phyloP scores from a whole-genome alignment of 2,888 invertebrate genomes.

The Sarcophaga subvicina region DNA sequence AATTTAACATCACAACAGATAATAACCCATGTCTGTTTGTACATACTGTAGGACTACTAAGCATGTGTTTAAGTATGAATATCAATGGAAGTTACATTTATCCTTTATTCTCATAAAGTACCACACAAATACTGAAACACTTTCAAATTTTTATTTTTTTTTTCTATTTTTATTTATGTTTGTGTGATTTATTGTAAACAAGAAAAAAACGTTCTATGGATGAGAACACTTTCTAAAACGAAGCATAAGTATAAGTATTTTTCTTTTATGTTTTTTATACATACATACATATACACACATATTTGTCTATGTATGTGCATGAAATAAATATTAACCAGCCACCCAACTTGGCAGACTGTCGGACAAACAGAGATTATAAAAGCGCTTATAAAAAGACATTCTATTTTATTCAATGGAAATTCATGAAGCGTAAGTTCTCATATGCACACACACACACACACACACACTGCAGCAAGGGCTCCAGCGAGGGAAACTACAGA shows the following conservation, averaged over 20 bases:
- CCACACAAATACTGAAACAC: no score
- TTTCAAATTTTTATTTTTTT: slow-evolving; percentile 5
- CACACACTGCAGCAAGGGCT: no score
- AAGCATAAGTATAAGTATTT: no score
- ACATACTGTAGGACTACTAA: neutral
- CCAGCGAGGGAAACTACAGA: no score
- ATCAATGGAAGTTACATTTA: slow-evolving; percentile 19
- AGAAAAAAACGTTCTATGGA: neutral
- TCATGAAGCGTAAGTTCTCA: slow-evolving; percentile 21
- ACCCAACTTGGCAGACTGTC: neutral
- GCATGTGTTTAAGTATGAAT: neutral
- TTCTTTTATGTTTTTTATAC: no score
- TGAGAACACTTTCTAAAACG: no score
- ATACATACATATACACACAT: no score
- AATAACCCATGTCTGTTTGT: slow-evolving; percentile 24
- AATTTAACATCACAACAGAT: slow-evolving; percentile 37
- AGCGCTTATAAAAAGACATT: slow-evolving; percentile 28
- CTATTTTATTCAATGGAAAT: slow-evolving; percentile 26
- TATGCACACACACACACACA: no score
- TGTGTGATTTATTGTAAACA: slow-evolving; percentile 11
- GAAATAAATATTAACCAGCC: slow-evolving; percentile 46
- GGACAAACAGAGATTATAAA: slow-evolving; percentile 17
- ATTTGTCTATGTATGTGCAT: neutral
- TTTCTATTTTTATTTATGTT: neutral
- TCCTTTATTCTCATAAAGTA: neutral